These are phyloP conservation scores for Axinella damicornis DNA, from an alignment of 37 sponge, comb jelly and placozoan species.

Conservation along the genomic window DNA sequence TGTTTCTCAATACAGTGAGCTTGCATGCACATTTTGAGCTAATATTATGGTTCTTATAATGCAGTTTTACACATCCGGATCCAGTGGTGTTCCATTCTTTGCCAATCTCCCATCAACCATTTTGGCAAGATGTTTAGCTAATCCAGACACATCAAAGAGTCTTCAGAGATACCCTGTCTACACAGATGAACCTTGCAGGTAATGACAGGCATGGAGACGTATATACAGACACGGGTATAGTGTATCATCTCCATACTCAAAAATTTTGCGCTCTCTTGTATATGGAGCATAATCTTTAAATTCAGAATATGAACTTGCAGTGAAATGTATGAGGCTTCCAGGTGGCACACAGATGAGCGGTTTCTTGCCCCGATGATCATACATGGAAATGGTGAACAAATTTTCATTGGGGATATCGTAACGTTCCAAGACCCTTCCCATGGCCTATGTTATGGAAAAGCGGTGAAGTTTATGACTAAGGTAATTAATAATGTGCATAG, in stretches of 20 bases:
- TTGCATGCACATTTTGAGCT: too few species aligned
- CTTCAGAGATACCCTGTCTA: not conserved
- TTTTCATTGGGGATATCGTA: not conserved
- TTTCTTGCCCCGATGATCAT: not conserved
- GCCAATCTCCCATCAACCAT: not conserved
- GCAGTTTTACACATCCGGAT: not conserved
- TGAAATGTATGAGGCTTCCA: not conserved
- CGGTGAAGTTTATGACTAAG: not conserved
- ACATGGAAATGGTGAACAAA: not conserved
- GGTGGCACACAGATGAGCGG: not conserved
- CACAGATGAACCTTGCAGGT: not conserved
- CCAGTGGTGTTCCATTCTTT: slow-evolving; percentile 1
- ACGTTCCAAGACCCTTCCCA: not conserved
- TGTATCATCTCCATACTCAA: too few species aligned
- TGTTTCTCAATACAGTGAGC: too few species aligned
- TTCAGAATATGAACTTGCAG: not conserved
- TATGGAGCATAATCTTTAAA: not conserved
- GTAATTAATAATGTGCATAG: not conserved
- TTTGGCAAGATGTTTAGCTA: not conserved
- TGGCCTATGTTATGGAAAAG: not conserved
- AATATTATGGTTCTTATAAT: too few species aligned
- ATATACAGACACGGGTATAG: too few species aligned
- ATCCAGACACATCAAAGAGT: not conserved
- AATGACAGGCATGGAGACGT: too few species aligned
- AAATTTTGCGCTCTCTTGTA: too few species aligned